Base-by-base conservation (phyloP, 2,888 invertebrate species). In the Nudaria mundana region DNA sequence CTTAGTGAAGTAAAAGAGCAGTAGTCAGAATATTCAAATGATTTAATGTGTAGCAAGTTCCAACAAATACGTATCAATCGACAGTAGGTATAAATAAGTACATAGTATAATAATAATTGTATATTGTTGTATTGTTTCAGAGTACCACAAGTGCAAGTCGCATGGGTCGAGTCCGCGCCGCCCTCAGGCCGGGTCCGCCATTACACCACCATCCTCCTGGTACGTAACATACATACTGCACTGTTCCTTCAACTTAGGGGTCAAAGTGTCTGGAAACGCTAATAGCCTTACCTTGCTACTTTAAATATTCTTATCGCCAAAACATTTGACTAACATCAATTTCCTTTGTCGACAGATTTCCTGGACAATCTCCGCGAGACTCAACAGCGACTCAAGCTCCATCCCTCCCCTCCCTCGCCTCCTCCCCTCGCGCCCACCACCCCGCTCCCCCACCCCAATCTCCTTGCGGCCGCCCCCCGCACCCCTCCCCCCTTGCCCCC, bases 181-280 rank as follows among this genome's bases (percentile, higher is more conserved):
- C 84, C 6, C 59, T 86, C 13, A 51, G 75, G 0, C 71, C 81
- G 13, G 86, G 84, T 0, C 74, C 81, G 0, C 72, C 81, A 5
- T 47, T 85, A 12, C 86, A 84, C 16, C 83, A 83, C 13, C 86
- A 84, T 23, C 86, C 86, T 1, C 81, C 84, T 5, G 83, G 86
- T 86, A 16, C 42, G 66, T 63, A 31, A 10, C 8, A n/a, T n/a
- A n/a, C n/a, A n/a, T n/a, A n/a, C n/a, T n/a, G n/a, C 8, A 13
- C 5, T 3, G 7, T n/a, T 10, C 5, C 5, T 25, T 12, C 10
- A 11, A 25, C 11, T 11, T 4, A 10, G n/a, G n/a, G n/a, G n/a
- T n/a, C n/a, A n/a, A n/a, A n/a, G n/a, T n/a, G n/a, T n/a, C n/a
- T n/a, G n/a, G n/a, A n/a, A n/a, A n/a, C n/a, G n/a, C n/a, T n/a